phyloP scores from a whole-genome alignment of 2,113 vertebrate species.

The Xenus cinereus region DNA sequence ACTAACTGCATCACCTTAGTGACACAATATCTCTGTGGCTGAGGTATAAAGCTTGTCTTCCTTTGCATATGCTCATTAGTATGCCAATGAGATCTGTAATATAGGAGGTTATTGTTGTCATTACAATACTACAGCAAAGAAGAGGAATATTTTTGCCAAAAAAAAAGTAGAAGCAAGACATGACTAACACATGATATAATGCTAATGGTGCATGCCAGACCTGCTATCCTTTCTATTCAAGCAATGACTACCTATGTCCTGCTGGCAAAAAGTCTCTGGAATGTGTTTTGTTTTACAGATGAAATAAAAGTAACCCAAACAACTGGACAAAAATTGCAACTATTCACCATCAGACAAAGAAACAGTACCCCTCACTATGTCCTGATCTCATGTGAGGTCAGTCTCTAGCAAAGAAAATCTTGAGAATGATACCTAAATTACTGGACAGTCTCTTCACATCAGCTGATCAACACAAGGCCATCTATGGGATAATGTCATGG shows the following conservation, averaged over 20 bases:
- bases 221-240: not conserved
- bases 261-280: not conserved
- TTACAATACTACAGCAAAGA: not conserved
- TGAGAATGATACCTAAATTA: not conserved
- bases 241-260: not conserved
- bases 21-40: not conserved
- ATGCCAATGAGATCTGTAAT: not conserved
- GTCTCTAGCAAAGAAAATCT: not conserved
- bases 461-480: not conserved
- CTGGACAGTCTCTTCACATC: not conserved
- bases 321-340: not conserved
- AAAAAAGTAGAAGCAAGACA: not conserved
- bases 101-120: not conserved
- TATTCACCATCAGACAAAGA: not conserved
- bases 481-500: not conserved
- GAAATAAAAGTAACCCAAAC: not conserved
- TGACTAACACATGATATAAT: not conserved
- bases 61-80: not conserved
- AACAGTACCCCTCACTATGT: not conserved
- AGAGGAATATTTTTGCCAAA: not conserved
- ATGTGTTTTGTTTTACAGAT: not conserved
- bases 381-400: not conserved
- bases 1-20: not conserved
- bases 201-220: not conserved
- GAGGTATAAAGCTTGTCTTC: not conserved